A percentile compares a stretch with the other conserved stretches of the same genome.
These are phyloP conservation scores for Scaptomyza graminum DNA, from an alignment of 1,140 invertebrate genomes.

Conservation along the genomic window DNA sequence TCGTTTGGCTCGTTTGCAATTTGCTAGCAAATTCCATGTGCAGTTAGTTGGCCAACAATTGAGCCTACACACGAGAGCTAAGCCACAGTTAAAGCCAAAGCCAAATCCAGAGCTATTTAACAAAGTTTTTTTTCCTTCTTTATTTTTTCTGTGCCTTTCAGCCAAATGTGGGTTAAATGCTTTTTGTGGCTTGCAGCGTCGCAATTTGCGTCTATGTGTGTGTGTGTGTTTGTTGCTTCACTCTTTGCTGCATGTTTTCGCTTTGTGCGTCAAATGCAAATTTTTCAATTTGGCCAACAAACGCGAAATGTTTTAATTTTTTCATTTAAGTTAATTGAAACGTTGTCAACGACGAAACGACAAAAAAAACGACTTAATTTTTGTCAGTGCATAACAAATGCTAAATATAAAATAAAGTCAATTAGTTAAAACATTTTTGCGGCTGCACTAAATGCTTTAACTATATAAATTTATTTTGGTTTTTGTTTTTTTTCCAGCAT, in stretches of 20 bases:
- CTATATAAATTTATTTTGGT: conserved; percentile 22
- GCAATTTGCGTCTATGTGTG: conserved; percentile 9
- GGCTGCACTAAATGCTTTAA: conserved; percentile 27
- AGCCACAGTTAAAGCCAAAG: conserved; percentile 33
- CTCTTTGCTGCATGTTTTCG: conserved; percentile 8
- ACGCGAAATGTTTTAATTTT: conserved; percentile 49
- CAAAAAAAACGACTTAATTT: conserved; percentile 33
- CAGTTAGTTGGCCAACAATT: conserved; percentile 26
- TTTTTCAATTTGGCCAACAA: conserved; percentile 55
- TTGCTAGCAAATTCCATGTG: conserved; percentile 28
- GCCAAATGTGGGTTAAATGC: conserved; percentile 79
- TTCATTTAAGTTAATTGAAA: conserved; percentile 72
- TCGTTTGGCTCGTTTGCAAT: conserved; percentile 30
- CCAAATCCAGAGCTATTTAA: conserved; percentile 52
- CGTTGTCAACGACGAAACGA: conserved; percentile 46
- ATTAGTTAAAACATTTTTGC: conserved; percentile 59
- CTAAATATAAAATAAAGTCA: conserved; percentile 57
- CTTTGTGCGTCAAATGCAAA: conserved; percentile 59
- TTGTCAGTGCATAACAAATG: conserved; percentile 14
- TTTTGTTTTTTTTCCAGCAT: not conserved
- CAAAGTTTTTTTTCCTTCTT: conserved; percentile 34
- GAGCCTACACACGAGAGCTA: conserved; percentile 43
- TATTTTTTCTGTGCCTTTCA: conserved; percentile 13
- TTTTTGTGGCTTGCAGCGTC: conserved; percentile 59
- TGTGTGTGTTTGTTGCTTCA: conserved; percentile 4